Evolutionary conservation across 1,140 invertebrate genomes (phyloP), one percentile per base, ranked within the genome.

Genomic region (Schmidtea mediterranea): DNA sequence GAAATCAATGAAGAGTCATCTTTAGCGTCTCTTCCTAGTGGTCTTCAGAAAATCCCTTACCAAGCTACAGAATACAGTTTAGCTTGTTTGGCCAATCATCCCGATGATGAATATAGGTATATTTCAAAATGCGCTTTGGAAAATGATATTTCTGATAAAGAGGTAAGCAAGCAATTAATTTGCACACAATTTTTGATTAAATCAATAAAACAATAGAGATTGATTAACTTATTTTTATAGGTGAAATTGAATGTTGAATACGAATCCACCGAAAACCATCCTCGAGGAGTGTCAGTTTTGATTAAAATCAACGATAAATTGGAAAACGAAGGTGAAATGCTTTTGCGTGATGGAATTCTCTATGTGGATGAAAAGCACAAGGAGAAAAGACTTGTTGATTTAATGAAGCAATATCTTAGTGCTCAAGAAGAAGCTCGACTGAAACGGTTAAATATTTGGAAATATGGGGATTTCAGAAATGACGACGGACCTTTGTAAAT

Each of bases 311-410:
- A 13, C 13, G 43, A 16, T 21, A 6, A 19, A 21, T 19, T 2
- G 10, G 43, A 45, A 19, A 15, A 19, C 6, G 43, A 15, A 13
- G 43, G 21, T 22, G 43, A 45, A 22, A 13, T 45, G 15, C 15
- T 45, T 21, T 19, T 13, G 26, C 26, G 26, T 21, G 21, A 45
- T 45, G 43, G 43, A 15, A 19, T 45, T 45, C 15, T 45, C 43
- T 45, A 45, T 24, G 43, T 45, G 3, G 43, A 45, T 24, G 15
- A 45, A 21, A 13, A 13, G n/a, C 15, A 21, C 9, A 12, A 24
- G 22, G 18, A 15, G 6, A 21, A 19, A 22, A 15, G 15, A 45
- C n/a, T 45, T 2, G 6, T 21, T 32, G 26, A 32, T 9, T 19
- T 45, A 19, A 8, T 15, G 19, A 22, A 45, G 5, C 18, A 45